Conservation (phyloP, 92 coral and sea anemone species). For the Zoanthus sociatus region DNA sequence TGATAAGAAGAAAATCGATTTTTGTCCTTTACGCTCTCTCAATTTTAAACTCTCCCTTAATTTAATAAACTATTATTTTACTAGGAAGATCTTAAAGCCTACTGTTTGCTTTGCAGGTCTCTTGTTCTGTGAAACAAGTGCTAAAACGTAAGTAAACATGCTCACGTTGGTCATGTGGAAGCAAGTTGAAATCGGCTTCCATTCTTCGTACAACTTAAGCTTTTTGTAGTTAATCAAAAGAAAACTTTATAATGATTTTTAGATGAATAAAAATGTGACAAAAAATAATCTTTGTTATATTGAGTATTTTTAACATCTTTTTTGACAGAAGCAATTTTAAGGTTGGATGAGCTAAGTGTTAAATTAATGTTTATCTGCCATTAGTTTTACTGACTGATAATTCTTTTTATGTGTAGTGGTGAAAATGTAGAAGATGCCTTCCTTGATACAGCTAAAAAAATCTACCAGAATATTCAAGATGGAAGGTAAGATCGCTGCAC, state of each 20-base stretch:
- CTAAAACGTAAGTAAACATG: constrained; percentile 86
- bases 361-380: too few relatives aligned
- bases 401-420: constrained; percentile 64
- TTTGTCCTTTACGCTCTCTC: too few relatives aligned
- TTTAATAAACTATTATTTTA: too few relatives aligned
- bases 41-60: too few relatives aligned
- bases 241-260: too few relatives aligned
- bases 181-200: neutral
- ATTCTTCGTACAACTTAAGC: neutral
- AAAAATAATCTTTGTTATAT: too few relatives aligned
- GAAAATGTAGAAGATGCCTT: constrained; percentile 99
- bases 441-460: constrained; percentile 98
- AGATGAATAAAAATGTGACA: too few relatives aligned
- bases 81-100: neutral
- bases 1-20: too few relatives aligned
- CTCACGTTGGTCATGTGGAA: too few relatives aligned
- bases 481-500: constrained; percentile 79
- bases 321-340: too few relatives aligned
- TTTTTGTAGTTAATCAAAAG: neutral
- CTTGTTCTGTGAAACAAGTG: constrained; percentile 98
- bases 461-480: constrained; percentile 99
- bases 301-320: too few relatives aligned
- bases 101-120: constrained; percentile 67
- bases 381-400: neutral
- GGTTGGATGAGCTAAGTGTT: too few relatives aligned